phyloP scores from a whole-genome alignment of 2,888 invertebrate genomes.

The Oxyscelio sp. region DNA sequence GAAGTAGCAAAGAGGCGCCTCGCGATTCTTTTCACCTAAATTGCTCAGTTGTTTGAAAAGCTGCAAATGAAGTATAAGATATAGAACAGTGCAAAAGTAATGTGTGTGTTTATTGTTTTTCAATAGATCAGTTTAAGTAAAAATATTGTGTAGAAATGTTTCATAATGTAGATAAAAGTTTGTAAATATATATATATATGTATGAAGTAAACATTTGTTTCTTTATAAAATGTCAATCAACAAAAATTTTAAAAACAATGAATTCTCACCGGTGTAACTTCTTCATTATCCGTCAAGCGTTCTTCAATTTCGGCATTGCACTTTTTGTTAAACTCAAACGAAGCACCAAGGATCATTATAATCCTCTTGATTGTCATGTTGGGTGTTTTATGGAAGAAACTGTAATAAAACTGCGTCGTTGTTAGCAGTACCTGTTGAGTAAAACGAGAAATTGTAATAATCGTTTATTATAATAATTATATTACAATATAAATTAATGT shows the following conservation, averaged over 20 bases:
- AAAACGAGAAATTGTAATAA: slow-evolving; percentile 12
- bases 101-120: too few species aligned
- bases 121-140: too few species aligned
- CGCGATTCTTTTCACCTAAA: slow-evolving; percentile 98
- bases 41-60: slow-evolving; percentile 97
- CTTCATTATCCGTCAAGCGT: slow-evolving; percentile 97
- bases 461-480: too few species aligned
- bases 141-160: too few species aligned
- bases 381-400: slow-evolving; percentile 98
- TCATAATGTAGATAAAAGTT: too few species aligned
- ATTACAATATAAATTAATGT: too few species aligned
- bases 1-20: slow-evolving; percentile 96
- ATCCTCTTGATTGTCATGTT: slow-evolving; percentile 98
- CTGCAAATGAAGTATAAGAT: too few species aligned
- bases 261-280: slow-evolving; percentile 94
- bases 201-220: too few species aligned
- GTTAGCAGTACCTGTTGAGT: slow-evolving; percentile 93
- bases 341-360: slow-evolving; percentile 98
- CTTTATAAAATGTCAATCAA: too few species aligned
- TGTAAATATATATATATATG: too few species aligned
- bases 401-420: slow-evolving; percentile 98
- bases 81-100: too few species aligned
- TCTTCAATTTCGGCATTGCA: slow-evolving; percentile 98
- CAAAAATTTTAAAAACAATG: slow-evolving; percentile 30
- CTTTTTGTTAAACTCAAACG: slow-evolving; percentile 97